Evolutionary conservation across 2,888 invertebrate species (phyloP).

Genomic region (Melangyna quadrimaculata): DNA sequence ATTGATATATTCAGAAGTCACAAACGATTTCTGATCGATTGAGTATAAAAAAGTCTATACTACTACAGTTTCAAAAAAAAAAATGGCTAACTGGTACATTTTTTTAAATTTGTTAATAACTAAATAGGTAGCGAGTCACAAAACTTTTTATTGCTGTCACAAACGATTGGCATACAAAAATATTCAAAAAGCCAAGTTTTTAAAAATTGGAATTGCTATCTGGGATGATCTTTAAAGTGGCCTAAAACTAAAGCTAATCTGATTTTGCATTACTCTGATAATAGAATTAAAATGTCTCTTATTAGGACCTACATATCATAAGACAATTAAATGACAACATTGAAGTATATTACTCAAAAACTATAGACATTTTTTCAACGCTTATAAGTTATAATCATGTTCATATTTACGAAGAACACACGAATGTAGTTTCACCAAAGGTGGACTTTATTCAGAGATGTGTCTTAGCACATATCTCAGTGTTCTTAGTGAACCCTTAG

Average conservation of each 20-base stretch:
- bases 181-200: too few relatives aligned
- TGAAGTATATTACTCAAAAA: constrained; percentile 4
- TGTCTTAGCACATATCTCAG: neutral
- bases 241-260: neutral
- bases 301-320: constrained; percentile 1
- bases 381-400: constrained; percentile 10
- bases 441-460: neutral
- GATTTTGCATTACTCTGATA: constrained; percentile 22
- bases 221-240: too few relatives aligned
- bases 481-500: neutral
- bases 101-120: too few relatives aligned
- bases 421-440: constrained; percentile 1
- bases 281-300: constrained; percentile 7
- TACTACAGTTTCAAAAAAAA: too few relatives aligned
- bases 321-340: neutral
- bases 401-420: neutral
- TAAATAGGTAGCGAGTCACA: too few relatives aligned
- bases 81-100: too few relatives aligned
- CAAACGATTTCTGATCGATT: too few relatives aligned
- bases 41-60: too few relatives aligned
- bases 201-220: too few relatives aligned
- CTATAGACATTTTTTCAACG: constrained; percentile 3
- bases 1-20: too few relatives aligned
- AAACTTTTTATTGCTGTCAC: too few relatives aligned
- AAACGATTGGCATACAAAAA: too few relatives aligned